Conservation (phyloP, 2,888 invertebrate species). For the Diarsia brunnea region DNA sequence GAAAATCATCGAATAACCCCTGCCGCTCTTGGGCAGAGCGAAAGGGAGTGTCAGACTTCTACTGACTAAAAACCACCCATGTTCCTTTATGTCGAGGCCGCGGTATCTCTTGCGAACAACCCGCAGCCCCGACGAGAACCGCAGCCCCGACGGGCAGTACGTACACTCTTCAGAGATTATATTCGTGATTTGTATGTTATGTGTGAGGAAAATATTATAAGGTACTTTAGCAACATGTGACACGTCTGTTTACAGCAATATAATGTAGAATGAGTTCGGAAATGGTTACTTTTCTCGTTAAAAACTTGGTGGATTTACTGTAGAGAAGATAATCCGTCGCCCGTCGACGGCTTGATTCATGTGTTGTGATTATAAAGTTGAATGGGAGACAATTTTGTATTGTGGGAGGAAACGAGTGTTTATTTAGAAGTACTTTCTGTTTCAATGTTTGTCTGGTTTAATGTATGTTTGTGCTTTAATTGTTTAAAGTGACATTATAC, state of each 20-base stretch:
- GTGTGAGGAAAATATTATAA: slow-evolving; percentile 36
- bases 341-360: slow-evolving; percentile 54
- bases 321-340: slow-evolving; percentile 61
- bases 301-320: slow-evolving; percentile 71
- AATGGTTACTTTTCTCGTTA: slow-evolving; percentile 69
- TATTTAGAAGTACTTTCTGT: slow-evolving; percentile 27
- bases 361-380: slow-evolving; percentile 50
- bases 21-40: no score
- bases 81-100: no score
- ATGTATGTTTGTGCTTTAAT: not conserved
- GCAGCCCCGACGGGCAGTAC: no score
- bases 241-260: slow-evolving; percentile 47
- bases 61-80: no score
- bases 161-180: not conserved
- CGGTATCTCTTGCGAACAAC: no score
- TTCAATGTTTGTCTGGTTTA: not conserved
- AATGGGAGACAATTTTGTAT: slow-evolving; percentile 27
- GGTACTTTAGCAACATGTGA: slow-evolving; percentile 43
- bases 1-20: no score
- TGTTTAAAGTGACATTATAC: not conserved
- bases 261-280: slow-evolving; percentile 55
- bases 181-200: not conserved
- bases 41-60: no score
- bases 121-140: no score
- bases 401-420: slow-evolving; percentile 9